These are phyloP conservation scores for Chloroclystis v-ata DNA, from an alignment of 2,888 invertebrate species.

Conservation along the genomic window DNA sequence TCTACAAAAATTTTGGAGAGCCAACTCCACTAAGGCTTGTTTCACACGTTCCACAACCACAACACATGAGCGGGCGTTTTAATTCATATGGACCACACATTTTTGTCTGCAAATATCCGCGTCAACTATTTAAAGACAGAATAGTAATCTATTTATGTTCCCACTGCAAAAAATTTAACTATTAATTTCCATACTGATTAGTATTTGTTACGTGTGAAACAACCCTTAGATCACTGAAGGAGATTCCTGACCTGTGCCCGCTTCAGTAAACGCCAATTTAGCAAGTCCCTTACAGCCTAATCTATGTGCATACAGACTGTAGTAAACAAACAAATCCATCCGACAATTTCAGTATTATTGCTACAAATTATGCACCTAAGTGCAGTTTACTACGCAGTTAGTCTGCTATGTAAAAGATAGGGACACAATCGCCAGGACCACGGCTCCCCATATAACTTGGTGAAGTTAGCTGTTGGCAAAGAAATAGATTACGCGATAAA, in stretches of 20 bases:
- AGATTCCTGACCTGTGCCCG: neutral
- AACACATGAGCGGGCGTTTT: no score
- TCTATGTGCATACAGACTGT: neutral
- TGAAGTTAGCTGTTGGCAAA: constrained; percentile 5
- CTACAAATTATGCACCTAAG: neutral
- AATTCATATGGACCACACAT: no score
- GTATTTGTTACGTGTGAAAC: constrained; percentile 9
- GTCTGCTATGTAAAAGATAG: constrained; percentile 1
- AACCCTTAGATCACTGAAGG: neutral
- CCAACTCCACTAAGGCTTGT: no score
- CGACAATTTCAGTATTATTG: neutral
- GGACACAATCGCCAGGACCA: constrained; percentile 2
- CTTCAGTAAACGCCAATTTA: constrained; percentile 15
- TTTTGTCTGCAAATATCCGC: no score
- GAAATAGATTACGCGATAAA: constrained; percentile 1
- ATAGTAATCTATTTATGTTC: no score
- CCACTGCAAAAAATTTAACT: no score
- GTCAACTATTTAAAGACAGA: no score
- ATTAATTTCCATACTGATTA: no score
- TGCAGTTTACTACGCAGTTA: constrained; percentile 5
- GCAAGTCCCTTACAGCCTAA: constrained; percentile 1
- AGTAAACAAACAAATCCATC: neutral
- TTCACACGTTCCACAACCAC: no score
- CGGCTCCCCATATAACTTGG: neutral
- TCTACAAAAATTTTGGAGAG: no score